Base-by-base conservation (phyloP, 2,113 vertebrate genomes). In the Thinocorus orbignyianus region DNA sequence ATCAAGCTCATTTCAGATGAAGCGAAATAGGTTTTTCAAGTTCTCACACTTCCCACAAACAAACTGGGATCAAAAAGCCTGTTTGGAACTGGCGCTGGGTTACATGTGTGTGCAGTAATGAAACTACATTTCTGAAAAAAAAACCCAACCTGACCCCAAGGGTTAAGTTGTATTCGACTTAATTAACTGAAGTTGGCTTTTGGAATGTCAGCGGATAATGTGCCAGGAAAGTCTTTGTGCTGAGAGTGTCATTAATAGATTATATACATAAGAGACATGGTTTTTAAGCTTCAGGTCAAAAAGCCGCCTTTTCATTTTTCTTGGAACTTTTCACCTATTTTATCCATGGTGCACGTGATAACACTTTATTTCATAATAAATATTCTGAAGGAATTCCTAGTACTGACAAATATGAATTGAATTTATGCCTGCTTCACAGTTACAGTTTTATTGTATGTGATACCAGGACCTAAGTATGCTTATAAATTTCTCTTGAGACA, bases 221-320 rank as follows among this genome's bases (percentile, higher is more conserved):
- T 94, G 88, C 91, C 95, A 96, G 77, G 54, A 87, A 96, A 89
- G 37, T 37, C 83, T 93, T 86, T 87, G 72, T 57, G 60, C 77
- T 85, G 61, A 86, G 69, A 28, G 48, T 86, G 80, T 96, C 95
- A 86, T 93, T 93, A 95, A 95, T 76, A 91, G 77, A 96, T 97
- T 95, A 92, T 94, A 94, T 41, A 92, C 83, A 79, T 84, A 57
- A 65, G 22, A 96, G 60, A 89, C 82, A 84, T 68, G 72, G 81
- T 81, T 93, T 95, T 93, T 91, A 96, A 94, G 88, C 88, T 92
- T 76, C 86, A 87, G 86, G 86, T 96, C 92, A 91, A 92, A 96
- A 95, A 91, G 57, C 18, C 9, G 1, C 41, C 80, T 94, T 83
- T 73, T 52, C 54, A 60, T 90, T 94, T 94, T 89, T 89, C 86